Evolutionary conservation across 2,888 invertebrate genomes (phyloP).

Genomic region (Mimachlamys varia): DNA sequence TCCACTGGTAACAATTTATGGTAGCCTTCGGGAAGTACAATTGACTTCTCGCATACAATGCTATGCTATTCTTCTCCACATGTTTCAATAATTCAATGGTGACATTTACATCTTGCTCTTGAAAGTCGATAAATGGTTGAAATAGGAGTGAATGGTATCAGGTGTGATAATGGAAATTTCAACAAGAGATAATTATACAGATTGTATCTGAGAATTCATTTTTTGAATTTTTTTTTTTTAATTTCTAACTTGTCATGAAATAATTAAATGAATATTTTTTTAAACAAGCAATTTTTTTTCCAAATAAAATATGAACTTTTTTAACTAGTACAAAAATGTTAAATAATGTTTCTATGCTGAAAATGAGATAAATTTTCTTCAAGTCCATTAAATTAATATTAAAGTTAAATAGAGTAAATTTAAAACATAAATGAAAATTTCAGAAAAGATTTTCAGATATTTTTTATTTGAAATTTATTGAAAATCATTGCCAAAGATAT

Average conservation of each 20-base stretch:
- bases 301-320: no score
- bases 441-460: not conserved
- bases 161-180: not conserved
- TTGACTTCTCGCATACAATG: not conserved
- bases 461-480: not conserved
- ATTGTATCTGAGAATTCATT: not conserved
- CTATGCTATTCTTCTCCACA: not conserved
- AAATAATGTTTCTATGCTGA: not conserved
- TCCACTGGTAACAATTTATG: slow-evolving; percentile 21
- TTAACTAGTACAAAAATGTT: not conserved
- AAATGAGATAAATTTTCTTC: not conserved
- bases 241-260: not conserved
- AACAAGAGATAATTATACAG: not conserved
- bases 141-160: not conserved
- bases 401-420: not conserved
- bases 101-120: not conserved
- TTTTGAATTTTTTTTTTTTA: not conserved
- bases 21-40: slow-evolving; percentile 22
- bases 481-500: not conserved
- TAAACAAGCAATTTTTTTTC: no score
- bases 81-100: slow-evolving; percentile 7
- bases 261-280: not conserved
- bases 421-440: not conserved
- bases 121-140: not conserved
- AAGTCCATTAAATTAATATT: not conserved